phyloP scores from a whole-genome alignment of 2,113 vertebrate species.

The Cyanoderma ruficeps region DNA sequence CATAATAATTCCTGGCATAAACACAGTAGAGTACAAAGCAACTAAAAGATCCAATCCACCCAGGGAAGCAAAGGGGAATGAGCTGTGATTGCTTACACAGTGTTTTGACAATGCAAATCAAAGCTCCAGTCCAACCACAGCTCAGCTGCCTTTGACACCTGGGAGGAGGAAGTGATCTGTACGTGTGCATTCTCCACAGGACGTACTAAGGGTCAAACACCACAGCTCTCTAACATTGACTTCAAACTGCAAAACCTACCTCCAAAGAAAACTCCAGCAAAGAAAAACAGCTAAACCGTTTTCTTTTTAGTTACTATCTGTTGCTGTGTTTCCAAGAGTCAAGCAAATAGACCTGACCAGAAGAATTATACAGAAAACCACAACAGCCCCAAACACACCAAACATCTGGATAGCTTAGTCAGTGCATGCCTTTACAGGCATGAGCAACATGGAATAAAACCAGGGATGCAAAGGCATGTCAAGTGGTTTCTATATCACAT shows the following conservation, averaged over 20 bases:
- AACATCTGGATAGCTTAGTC: neutral
- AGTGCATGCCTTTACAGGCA: neutral
- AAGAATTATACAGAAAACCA: neutral
- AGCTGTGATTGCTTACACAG: neutral
- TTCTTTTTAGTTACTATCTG: neutral
- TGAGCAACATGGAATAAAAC: neutral
- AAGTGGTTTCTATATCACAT: neutral
- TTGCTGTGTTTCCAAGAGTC: neutral
- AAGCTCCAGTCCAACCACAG: neutral
- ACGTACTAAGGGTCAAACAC: neutral
- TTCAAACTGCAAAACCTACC: neutral
- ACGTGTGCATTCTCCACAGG: neutral
- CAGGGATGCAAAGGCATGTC: neutral
- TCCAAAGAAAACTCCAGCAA: neutral
- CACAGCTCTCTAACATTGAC: neutral
- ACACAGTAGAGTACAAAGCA: neutral
- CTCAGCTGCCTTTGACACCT: neutral
- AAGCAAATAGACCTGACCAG: neutral
- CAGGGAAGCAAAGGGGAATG: neutral
- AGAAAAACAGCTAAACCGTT: neutral
- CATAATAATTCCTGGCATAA: neutral
- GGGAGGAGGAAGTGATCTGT: neutral
- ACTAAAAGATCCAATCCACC: neutral
- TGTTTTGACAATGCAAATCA: neutral
- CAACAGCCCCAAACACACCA: neutral